Percentiles rank a stretch among this genome's conserved stretches.
phyloP scores from a whole-genome alignment of 2,113 vertebrate species.

The Dasyurus viverrinus region DNA sequence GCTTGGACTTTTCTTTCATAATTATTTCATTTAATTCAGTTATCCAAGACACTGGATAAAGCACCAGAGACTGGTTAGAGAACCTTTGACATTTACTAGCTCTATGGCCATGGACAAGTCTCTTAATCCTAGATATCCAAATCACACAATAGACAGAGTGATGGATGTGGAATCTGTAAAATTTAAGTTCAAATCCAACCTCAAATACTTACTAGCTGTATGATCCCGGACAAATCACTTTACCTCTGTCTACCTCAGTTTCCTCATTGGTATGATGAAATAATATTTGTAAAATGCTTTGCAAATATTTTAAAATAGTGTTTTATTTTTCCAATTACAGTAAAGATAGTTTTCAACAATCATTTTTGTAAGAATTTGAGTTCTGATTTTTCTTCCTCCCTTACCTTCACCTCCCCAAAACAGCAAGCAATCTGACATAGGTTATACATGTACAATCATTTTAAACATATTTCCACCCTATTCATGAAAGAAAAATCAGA shows the following conservation, averaged over 20 bases:
- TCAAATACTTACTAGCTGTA: not conserved
- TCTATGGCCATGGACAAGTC: not conserved
- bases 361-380: too few species aligned
- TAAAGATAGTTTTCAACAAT: too few species aligned
- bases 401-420: too few species aligned
- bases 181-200: not conserved
- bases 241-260: conserved; percentile 7
- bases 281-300: not conserved
- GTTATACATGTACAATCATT: too few species aligned
- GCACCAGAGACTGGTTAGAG: not conserved
- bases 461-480: too few species aligned
- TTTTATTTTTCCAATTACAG: too few species aligned
- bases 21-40: not conserved
- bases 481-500: too few species aligned
- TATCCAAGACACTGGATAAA: not conserved
- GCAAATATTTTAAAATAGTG: not conserved
- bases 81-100: not conserved
- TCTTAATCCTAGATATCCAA: not conserved
- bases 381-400: too few species aligned
- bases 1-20: not conserved
- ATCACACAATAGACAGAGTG: not conserved
- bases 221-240: not conserved
- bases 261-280: not conserved
- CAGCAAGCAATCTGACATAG: too few species aligned
- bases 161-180: not conserved